Percentiles rank a stretch among this genome's conserved stretches.
Evolutionary conservation across 2,888 invertebrate genomes (phyloP).

Genomic region (Aphidoletes aphidimyza): DNA sequence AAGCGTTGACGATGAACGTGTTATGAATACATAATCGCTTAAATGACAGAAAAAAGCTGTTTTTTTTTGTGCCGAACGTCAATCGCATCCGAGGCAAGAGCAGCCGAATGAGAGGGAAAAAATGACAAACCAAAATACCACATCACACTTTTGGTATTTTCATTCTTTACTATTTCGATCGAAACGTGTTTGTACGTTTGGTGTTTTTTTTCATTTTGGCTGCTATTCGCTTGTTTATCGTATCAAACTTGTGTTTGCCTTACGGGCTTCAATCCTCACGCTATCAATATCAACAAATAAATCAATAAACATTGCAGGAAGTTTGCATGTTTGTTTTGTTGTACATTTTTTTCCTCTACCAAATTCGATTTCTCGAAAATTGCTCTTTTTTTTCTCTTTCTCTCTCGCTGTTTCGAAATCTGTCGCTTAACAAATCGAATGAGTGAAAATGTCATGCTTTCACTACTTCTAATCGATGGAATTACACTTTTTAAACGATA

Average conservation of each 20-base stretch:
- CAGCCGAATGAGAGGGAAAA: neutral
- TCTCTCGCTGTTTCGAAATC: neutral
- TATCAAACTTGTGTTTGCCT: slow-evolving; percentile 32
- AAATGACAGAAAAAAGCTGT: slow-evolving; percentile 45
- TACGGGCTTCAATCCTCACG: slow-evolving; percentile 17
- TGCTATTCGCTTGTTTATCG: neutral
- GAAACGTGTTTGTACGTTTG: neutral
- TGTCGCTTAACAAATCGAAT: neutral
- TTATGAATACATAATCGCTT: slow-evolving; percentile 50
- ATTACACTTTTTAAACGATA: slow-evolving; percentile 8
- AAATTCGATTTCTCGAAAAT: neutral
- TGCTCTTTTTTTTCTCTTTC: neutral
- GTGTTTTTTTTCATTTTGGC: neutral
- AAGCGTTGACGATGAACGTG: slow-evolving; percentile 45
- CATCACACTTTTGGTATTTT: slow-evolving; percentile 21
- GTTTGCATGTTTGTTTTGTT: slow-evolving; percentile 30
- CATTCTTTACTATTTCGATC: slow-evolving; percentile 28
- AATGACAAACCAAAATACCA: slow-evolving; percentile 47
- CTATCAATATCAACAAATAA: slow-evolving; percentile 50
- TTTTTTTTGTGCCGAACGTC: slow-evolving; percentile 17
- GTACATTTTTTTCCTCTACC: neutral
- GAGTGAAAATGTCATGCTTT: neutral
- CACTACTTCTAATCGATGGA: slow-evolving; percentile 31
- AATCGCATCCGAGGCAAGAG: neutral
- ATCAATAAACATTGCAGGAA: slow-evolving; percentile 39